A percentile compares a stretch with the other conserved stretches of the same genome.
These are phyloP conservation scores for Eupeodes latifasciatus DNA, from an alignment of 2,888 invertebrate genomes.

Conservation along the genomic window DNA sequence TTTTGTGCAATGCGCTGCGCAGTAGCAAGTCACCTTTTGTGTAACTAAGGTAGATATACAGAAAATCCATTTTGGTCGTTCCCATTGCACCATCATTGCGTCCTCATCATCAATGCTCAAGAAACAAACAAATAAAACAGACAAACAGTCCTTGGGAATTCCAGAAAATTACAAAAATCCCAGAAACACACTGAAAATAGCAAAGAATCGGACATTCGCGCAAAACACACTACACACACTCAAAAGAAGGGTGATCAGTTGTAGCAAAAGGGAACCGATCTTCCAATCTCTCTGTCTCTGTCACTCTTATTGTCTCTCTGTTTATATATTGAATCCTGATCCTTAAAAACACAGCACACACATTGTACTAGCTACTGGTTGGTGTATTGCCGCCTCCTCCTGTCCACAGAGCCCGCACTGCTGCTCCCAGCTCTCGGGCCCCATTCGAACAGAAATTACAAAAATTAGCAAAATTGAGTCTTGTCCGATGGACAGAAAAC, in stretches of 20 bases:
- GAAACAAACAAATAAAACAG: constrained; percentile 21
- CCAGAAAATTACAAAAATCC: constrained; percentile 75
- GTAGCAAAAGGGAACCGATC: constrained; percentile 60
- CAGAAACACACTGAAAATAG: constrained; percentile 69
- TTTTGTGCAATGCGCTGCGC: constrained; percentile 29
- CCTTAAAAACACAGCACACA: constrained; percentile 60
- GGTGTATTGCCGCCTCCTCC: constrained; percentile 44
- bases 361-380: constrained; percentile 62
- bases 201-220: constrained; percentile 60
- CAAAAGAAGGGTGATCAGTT: constrained; percentile 29
- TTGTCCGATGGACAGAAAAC: constrained; percentile 83
- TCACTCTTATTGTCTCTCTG: not conserved
- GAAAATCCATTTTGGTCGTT: constrained; percentile 55
- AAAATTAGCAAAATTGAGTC: constrained; percentile 80
- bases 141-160: constrained; percentile 68
- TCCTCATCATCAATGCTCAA: constrained; percentile 37
- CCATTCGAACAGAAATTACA: constrained; percentile 64
- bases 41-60: constrained; percentile 11
- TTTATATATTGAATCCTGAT: constrained; percentile 57
- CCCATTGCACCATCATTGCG: constrained; percentile 47
- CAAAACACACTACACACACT: not conserved
- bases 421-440: not conserved
- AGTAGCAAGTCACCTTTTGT: constrained; percentile 58
- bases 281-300: not conserved
- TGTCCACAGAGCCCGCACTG: not conserved